phyloP scores from a whole-genome alignment of 2,797 vertebrate species.

The Falco rusticolus region DNA sequence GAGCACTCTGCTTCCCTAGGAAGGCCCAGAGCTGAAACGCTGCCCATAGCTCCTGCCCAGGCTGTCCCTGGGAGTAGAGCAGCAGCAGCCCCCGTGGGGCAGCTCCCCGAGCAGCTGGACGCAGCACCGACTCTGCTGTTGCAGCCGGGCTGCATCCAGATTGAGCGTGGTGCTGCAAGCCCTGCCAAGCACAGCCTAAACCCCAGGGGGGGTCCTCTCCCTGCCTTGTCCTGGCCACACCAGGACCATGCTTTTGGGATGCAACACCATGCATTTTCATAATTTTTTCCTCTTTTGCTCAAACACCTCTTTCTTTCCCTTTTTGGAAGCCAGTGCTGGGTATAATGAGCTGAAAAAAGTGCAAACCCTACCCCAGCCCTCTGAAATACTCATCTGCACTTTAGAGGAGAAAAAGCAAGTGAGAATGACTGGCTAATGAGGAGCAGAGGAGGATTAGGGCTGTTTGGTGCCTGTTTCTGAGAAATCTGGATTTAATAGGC shows the following conservation, averaged over 20 bases:
- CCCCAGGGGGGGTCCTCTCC: neutral
- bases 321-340: neutral
- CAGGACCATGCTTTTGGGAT: neutral
- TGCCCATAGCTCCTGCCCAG: accelerated
- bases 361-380: neutral
- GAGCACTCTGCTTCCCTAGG: neutral
- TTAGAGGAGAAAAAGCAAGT: neutral
- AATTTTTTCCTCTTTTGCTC: neutral
- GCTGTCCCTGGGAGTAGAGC: neutral
- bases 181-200: neutral
- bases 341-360: neutral
- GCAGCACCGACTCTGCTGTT: neutral
- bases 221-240: neutral
- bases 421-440: neutral
- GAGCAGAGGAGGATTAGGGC: neutral
- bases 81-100: too few relatives aligned
- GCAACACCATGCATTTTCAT: neutral
- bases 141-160: neutral
- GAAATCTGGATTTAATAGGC: neutral
- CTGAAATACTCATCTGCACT: neutral
- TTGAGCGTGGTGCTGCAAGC: neutral
- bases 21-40: neutral
- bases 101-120: accelerated
- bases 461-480: neutral
- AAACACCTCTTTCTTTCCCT: neutral